These are phyloP conservation scores for rat (Rattus norvegicus) DNA, from an alignment of 2,113 vertebrate species.

Conservation along the genomic window GRCr8 NC_086021.1:55953501-55954000, in stretches of 20 bases:
- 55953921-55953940: neutral
- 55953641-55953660: neutral
- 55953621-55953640: neutral
- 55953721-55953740: neutral
- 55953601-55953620: neutral
- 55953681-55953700: neutral
- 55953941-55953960: too few species aligned
- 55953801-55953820: neutral
- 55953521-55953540: neutral
- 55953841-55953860: neutral
- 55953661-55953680: slow-evolving; percentile 9
- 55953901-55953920: neutral
- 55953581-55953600: neutral
- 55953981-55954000: too few species aligned
- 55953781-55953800: too few species aligned
- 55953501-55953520: neutral
- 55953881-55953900: neutral
- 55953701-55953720: neutral
- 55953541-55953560: slow-evolving; percentile 1
- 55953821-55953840: neutral
- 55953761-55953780: slow-evolving; percentile 1
- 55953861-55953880: neutral
- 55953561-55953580: neutral
- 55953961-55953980: too few species aligned
- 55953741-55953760: neutral